Conservation (phyloP, 2,888 invertebrate species). For the Cosmia pyralina region DNA sequence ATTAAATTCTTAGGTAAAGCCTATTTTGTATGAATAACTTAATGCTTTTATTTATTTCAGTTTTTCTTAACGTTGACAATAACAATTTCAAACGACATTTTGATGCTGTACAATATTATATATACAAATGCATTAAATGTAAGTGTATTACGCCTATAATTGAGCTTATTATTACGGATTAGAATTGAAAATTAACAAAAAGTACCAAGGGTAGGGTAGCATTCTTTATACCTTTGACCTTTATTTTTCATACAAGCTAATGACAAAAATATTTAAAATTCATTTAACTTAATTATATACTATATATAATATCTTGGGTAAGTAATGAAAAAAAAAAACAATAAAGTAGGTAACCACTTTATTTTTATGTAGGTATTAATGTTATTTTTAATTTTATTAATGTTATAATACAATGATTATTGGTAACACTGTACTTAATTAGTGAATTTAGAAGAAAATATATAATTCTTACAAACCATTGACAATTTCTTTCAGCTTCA, state of each 20-base stretch:
- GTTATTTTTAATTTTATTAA: not conserved
- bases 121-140: not conserved
- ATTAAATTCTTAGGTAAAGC: not conserved
- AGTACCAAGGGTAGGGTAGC: not conserved
- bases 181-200: not conserved
- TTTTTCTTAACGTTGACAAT: not conserved
- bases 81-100: not conserved
- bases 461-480: too few relatives aligned
- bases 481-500: constrained; percentile 20
- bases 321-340: not conserved
- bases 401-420: too few relatives aligned
- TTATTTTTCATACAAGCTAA: not conserved
- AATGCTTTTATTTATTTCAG: not conserved
- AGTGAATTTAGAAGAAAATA: too few relatives aligned
- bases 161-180: too few relatives aligned
- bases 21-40: not conserved
- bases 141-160: not conserved
- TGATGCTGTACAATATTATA: not conserved
- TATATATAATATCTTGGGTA: too few relatives aligned
- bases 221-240: not conserved
- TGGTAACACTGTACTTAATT: too few relatives aligned
- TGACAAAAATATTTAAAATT: not conserved
- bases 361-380: not conserved
- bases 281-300: too few relatives aligned
- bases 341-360: too few relatives aligned